These are phyloP conservation scores for Notolabrus celidotus DNA, from an alignment of 2,797 vertebrate species.

Conservation along the genomic window DNA sequence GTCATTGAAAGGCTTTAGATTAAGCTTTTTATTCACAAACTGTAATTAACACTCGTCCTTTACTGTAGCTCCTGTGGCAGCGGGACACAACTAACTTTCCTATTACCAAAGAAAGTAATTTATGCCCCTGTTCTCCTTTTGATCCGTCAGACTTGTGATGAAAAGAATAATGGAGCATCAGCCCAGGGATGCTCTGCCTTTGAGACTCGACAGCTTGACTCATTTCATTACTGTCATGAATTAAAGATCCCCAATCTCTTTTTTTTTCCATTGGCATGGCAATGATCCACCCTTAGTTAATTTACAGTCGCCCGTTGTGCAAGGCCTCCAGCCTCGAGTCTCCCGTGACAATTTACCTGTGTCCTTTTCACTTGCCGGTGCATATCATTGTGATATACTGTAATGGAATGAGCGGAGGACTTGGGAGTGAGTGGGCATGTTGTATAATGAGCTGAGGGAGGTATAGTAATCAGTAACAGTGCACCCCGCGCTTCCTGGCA, in stretches of 20 bases:
- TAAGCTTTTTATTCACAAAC: conserved; percentile 27
- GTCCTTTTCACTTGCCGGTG: conserved; percentile 66
- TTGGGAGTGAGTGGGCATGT: conserved; percentile 46
- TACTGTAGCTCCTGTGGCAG: conserved; percentile 35
- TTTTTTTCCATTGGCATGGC: conserved; percentile 39
- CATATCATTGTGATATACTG: conserved; percentile 64
- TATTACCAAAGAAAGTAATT: conserved; percentile 65
- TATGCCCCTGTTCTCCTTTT: conserved; percentile 57
- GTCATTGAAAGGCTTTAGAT: background rate
- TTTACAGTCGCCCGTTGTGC: conserved; percentile 64
- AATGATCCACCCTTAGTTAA: conserved; percentile 64
- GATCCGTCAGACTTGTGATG: conserved; percentile 65
- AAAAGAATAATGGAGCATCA: conserved; percentile 69
- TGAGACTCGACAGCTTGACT: conserved; percentile 77
- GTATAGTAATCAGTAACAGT: conserved; percentile 54
- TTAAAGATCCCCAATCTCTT: conserved; percentile 76
- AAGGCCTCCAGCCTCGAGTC: conserved; percentile 60
- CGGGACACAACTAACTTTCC: conserved; percentile 53
- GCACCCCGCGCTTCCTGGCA: conserved; percentile 32
- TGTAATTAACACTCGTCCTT: conserved; percentile 42
- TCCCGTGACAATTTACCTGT: conserved; percentile 76
- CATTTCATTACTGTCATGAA: conserved; percentile 83
- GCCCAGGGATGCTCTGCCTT: conserved; percentile 62
- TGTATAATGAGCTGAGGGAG: conserved; percentile 63
- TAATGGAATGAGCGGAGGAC: conserved; percentile 48